A percentile compares a stretch with the other conserved stretches of the same genome.
These are phyloP conservation scores for Drymonia ruficornis DNA, from an alignment of 2,888 invertebrate genomes.

Conservation along the genomic window DNA sequence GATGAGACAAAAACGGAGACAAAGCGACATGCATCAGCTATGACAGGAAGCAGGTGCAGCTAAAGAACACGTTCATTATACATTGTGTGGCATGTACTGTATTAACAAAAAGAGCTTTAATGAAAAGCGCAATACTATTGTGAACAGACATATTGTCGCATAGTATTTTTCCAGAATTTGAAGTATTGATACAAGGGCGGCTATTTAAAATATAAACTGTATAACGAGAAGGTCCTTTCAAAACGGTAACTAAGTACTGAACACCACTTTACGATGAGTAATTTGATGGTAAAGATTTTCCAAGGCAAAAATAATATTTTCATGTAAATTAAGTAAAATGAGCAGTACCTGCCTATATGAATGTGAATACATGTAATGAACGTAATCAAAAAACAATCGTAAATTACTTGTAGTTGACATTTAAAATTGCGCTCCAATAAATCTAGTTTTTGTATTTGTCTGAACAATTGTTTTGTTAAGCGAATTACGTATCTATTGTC, in stretches of 20 bases:
- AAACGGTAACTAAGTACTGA: neutral
- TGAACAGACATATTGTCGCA: slow-evolving; percentile 1
- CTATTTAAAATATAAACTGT: neutral
- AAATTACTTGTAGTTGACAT: slow-evolving; percentile 26
- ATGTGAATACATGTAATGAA: neutral
- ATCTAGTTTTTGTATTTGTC: slow-evolving; percentile 24
- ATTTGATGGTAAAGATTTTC: neutral
- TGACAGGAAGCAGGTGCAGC: slow-evolving; percentile 61
- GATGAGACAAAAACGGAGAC: slow-evolving; percentile 59
- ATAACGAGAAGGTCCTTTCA: neutral
- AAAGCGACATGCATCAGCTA: slow-evolving; percentile 57
- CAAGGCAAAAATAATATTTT: neutral
- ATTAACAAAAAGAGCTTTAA: slow-evolving; percentile 15
- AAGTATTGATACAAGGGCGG: neutral
- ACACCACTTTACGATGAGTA: neutral
- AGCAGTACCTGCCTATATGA: too few species aligned
- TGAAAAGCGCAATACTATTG: slow-evolving; percentile 23
- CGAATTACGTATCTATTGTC: slow-evolving; percentile 29
- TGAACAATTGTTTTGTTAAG: slow-evolving; percentile 12
- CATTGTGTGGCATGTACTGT: slow-evolving; percentile 28
- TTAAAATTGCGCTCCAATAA: slow-evolving; percentile 31
- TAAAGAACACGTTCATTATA: slow-evolving; percentile 36
- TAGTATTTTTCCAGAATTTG: neutral
- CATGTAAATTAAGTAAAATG: neutral
- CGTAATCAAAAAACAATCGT: slow-evolving; percentile 13